phyloP scores from a whole-genome alignment of 2,113 vertebrate species.

The Pseudorasbora parva region DNA sequence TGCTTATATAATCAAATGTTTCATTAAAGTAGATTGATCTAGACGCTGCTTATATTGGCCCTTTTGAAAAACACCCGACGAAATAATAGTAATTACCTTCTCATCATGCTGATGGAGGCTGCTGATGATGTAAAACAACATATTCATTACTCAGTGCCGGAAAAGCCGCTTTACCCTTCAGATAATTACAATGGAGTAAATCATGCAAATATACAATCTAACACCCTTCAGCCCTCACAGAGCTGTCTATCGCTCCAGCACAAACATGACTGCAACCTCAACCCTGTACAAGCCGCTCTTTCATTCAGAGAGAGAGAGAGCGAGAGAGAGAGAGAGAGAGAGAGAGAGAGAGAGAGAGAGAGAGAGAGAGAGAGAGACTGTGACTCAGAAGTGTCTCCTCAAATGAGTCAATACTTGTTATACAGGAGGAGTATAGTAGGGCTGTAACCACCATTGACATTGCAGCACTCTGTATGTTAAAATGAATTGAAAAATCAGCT shows the following conservation, averaged over 20 bases:
- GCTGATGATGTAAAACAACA: constrained; percentile 32
- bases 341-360: too few species aligned
- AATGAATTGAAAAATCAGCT: too few species aligned
- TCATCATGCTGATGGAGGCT: constrained; percentile 20
- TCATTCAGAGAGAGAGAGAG: not conserved
- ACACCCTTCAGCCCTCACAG: not conserved
- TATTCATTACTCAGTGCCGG: constrained; percentile 8
- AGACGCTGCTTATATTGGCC: constrained; percentile 29
- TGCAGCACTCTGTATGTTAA: too few species aligned
- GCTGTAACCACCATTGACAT: too few species aligned
- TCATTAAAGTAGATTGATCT: constrained; percentile 48
- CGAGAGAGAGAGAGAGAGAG: not conserved
- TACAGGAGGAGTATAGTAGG: not conserved
- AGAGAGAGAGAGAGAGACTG: not conserved
- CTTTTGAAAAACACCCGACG: not conserved
- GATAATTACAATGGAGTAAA: constrained; percentile 37
- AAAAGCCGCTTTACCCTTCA: constrained; percentile 20
- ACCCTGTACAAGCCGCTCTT: not conserved
- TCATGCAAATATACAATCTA: constrained; percentile 23
- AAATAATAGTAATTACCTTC: constrained; percentile 37
- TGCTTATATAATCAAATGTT: constrained; percentile 56
- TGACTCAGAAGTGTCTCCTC: not conserved
- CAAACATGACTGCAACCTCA: not conserved
- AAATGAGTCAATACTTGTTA: not conserved
- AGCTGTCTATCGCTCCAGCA: not conserved